Conservation (phyloP, 2,888 invertebrate species). For the Chrysolina oricalcia region DNA sequence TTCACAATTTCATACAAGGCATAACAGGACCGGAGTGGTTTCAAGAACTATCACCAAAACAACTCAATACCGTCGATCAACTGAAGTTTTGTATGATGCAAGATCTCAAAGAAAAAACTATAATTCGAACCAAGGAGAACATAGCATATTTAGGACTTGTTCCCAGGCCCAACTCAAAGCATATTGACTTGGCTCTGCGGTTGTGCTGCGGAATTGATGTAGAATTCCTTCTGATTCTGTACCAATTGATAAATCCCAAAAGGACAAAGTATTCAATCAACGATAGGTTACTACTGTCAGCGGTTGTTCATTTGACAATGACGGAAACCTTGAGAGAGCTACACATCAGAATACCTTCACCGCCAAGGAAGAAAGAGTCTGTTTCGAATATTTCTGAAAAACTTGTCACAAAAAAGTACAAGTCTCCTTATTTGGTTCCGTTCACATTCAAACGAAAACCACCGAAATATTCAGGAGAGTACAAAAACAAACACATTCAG, state of each 20-base stretch:
- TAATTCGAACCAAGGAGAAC: conserved; percentile 61
- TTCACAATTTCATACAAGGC: conserved; percentile 20
- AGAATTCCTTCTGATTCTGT: conserved; percentile 68
- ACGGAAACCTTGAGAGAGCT: conserved; percentile 67
- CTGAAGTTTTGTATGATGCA: conserved; percentile 52
- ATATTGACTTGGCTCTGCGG: conserved; percentile 62
- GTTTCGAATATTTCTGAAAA: conserved; percentile 33
- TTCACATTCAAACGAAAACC: conserved; percentile 52
- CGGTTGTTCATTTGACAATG: conserved; percentile 68
- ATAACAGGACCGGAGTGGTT: conserved; percentile 67
- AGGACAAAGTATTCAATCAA: conserved; percentile 66
- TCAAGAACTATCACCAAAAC: conserved; percentile 67
- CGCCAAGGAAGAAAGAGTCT: conserved; percentile 55
- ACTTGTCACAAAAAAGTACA: conserved; percentile 52
- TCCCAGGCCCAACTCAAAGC: conserved; percentile 59
- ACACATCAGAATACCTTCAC: conserved; percentile 70
- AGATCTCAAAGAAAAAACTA: conserved; percentile 59
- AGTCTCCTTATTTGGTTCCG: conserved; percentile 66
- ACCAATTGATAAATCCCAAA: conserved; percentile 65
- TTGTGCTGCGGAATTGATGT: conserved; percentile 64
- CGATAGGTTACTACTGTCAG: conserved; percentile 67
- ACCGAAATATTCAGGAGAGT: conserved; percentile 60
- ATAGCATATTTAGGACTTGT: conserved; percentile 65
- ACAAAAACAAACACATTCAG: conserved; percentile 63
- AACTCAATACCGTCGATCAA: conserved; percentile 62